phyloP scores from a whole-genome alignment of 1,140 invertebrate genomes.

The Apis mellifera region Amel_HAv3.1 CM009934.2:7870501-7871000 shows the following conservation, averaged over 20 bases:
- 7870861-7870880: slow-evolving; percentile 98
- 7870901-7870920: slow-evolving; percentile 81
- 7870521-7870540: neutral
- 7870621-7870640: neutral
- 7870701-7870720: neutral
- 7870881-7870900: slow-evolving; percentile 91
- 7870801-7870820: slow-evolving; percentile 90
- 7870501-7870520: neutral
- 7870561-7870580: neutral
- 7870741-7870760: neutral
- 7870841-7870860: slow-evolving; percentile 93
- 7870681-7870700: neutral
- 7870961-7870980: neutral
- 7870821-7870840: slow-evolving; percentile 92
- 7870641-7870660: neutral
- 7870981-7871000: neutral
- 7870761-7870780: slow-evolving; percentile 27
- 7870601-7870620: neutral
- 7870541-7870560: neutral
- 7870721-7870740: neutral
- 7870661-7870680: neutral
- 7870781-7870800: slow-evolving; percentile 92
- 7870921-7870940: slow-evolving; percentile 91
- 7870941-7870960: slow-evolving; percentile 76
- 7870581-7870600: neutral